Evolutionary conservation across 2,888 invertebrate genomes (phyloP).

Genomic region (Clusia tigrina): DNA sequence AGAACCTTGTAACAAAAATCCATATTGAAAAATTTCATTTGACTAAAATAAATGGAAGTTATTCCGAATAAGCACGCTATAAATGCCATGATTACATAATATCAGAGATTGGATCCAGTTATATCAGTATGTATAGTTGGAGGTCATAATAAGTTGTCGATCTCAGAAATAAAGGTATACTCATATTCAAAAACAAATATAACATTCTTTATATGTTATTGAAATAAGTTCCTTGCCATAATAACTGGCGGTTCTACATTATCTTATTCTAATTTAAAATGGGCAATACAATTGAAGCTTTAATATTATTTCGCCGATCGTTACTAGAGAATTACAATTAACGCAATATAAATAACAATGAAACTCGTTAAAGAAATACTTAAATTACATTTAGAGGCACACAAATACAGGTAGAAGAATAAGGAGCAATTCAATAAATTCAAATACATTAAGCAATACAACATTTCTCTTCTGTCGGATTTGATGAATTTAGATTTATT

Average conservation of each 20-base stretch:
- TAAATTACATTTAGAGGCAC: not conserved
- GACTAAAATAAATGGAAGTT: too few relatives aligned
- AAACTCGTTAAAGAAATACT: not conserved
- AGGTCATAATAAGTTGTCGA: too few relatives aligned
- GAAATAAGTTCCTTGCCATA: not conserved
- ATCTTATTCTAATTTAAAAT: not conserved
- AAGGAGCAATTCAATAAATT: not conserved
- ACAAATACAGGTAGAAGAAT: conserved; percentile 6
- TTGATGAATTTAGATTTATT: not conserved
- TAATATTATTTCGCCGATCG: not conserved
- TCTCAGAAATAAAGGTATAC: too few relatives aligned
- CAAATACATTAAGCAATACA: not conserved
- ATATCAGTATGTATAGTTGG: too few relatives aligned
- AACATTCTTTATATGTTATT: not conserved
- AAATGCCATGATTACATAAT: too few relatives aligned
- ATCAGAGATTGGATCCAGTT: too few relatives aligned
- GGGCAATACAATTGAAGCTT: not conserved
- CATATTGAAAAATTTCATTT: too few relatives aligned
- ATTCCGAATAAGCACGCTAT: too few relatives aligned
- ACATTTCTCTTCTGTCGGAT: not conserved
- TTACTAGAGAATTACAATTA: not conserved
- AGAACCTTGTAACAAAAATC: too few relatives aligned
- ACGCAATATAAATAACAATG: not conserved
- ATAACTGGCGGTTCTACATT: not conserved
- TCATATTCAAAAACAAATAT: too few relatives aligned